A percentile compares a stretch with the other conserved stretches of the same genome.
Conservation (phyloP, 2,888 invertebrate species). For the Galerucella calmariensis region DNA sequence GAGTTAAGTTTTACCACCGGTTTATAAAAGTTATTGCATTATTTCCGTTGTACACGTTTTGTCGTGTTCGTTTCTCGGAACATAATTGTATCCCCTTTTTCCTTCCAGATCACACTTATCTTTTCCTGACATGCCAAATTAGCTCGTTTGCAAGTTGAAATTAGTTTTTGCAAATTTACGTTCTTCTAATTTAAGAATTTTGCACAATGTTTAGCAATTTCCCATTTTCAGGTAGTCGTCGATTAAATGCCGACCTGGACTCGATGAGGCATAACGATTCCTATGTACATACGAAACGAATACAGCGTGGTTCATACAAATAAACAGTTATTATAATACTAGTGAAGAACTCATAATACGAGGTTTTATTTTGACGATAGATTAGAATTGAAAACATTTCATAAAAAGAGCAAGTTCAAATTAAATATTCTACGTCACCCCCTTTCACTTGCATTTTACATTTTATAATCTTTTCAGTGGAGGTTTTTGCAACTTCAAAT, state of each 20-base stretch:
- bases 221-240: conserved; percentile 19
- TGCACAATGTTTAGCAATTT: conserved; percentile 30
- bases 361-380: not conserved
- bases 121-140: conserved; percentile 35
- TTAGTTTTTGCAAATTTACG: conserved; percentile 36
- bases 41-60: conserved; percentile 13
- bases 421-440: too few relatives aligned
- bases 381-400: too few relatives aligned
- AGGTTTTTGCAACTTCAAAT: too few relatives aligned
- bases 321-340: too few relatives aligned
- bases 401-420: too few relatives aligned
- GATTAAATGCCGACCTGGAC: conserved; percentile 4
- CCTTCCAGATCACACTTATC: conserved; percentile 36
- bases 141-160: conserved; percentile 40
- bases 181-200: conserved; percentile 32
- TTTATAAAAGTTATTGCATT: conserved; percentile 10
- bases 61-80: not conserved
- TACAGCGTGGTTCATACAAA: not conserved
- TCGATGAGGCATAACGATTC: too few relatives aligned
- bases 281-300: not conserved
- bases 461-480: too few relatives aligned
- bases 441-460: too few relatives aligned
- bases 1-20: not conserved
- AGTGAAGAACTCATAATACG: not conserved
- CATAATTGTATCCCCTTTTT: conserved; percentile 30